Percentiles rank a stretch among this genome's conserved stretches.
Conservation (phyloP, 2,888 invertebrate genomes). For the Mythimna albipuncta region DNA sequence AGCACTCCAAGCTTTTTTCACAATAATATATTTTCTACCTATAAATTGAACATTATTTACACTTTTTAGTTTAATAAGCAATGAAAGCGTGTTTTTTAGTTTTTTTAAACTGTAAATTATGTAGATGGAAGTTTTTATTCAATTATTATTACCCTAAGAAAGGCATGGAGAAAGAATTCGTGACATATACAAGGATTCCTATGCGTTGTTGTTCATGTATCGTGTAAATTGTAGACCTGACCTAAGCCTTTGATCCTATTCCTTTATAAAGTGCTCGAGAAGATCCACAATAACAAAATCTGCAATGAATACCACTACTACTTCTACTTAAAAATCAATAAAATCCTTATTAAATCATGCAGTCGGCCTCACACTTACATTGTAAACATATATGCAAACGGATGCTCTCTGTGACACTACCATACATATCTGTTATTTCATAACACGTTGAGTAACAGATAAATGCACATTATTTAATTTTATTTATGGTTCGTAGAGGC, state of each 20-base stretch:
- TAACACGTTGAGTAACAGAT: constrained; percentile 71
- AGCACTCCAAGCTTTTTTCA: no score
- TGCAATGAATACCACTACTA: background rate
- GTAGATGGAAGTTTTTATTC: no score
- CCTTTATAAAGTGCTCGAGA: background rate
- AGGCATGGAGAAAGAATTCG: no score
- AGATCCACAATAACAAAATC: background rate
- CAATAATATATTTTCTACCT: no score
- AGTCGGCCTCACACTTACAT: constrained; percentile 11
- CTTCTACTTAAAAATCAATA: constrained; percentile 31
- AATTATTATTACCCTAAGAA: no score
- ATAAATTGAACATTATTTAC: no score
- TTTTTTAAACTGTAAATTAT: background rate
- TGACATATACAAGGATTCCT: no score
- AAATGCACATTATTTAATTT: constrained; percentile 65
- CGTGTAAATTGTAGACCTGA: no score
- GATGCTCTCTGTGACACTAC: constrained; percentile 49
- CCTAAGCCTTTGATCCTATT: background rate
- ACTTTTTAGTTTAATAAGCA: no score
- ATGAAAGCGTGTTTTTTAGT: no score
- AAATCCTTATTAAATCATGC: constrained; percentile 22
- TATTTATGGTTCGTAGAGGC: constrained; percentile 61
- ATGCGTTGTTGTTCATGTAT: no score
- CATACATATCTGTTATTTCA: constrained; percentile 60
- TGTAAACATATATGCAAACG: constrained; percentile 28